These are phyloP conservation scores for Oncopodura yosiiana DNA, from an alignment of 1,140 invertebrate species.

Conservation along the genomic window DNA sequence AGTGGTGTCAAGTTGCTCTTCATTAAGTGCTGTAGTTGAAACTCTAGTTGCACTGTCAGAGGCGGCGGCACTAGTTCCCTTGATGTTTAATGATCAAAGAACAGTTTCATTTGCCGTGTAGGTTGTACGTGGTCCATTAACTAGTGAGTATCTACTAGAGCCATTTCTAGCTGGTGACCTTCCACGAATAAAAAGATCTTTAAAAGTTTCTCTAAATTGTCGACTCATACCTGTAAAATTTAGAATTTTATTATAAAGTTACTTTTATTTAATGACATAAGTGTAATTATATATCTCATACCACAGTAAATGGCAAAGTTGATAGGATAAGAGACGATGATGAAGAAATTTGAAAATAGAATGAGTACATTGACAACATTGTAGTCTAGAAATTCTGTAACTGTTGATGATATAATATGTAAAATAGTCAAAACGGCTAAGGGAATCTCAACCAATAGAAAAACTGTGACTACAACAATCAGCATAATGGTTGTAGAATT, in stretches of 20 bases:
- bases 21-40: no score
- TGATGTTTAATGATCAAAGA: conserved; percentile 42
- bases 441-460: conserved; percentile 81
- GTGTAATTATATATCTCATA: no score
- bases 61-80: no score
- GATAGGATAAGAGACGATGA: conserved; percentile 80
- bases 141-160: conserved; percentile 62
- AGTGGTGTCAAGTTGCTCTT: no score
- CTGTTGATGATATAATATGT: conserved; percentile 63
- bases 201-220: conserved; percentile 87
- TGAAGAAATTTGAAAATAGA: conserved; percentile 80
- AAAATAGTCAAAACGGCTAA: conserved; percentile 75
- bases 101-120: conserved; percentile 74
- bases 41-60: no score
- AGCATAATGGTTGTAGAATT: conserved; percentile 91
- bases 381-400: conserved; percentile 52
- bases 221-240: conserved; percentile 90
- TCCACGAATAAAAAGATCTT: conserved; percentile 66
- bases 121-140: conserved; percentile 61
- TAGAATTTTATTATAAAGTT: no score
- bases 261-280: no score
- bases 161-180: conserved; percentile 42
- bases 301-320: conserved; percentile 94
- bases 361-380: conserved; percentile 70
- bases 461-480: conserved; percentile 87